phyloP scores from a whole-genome alignment of 2,113 vertebrate genomes.

The Pterocles burchelli region DNA sequence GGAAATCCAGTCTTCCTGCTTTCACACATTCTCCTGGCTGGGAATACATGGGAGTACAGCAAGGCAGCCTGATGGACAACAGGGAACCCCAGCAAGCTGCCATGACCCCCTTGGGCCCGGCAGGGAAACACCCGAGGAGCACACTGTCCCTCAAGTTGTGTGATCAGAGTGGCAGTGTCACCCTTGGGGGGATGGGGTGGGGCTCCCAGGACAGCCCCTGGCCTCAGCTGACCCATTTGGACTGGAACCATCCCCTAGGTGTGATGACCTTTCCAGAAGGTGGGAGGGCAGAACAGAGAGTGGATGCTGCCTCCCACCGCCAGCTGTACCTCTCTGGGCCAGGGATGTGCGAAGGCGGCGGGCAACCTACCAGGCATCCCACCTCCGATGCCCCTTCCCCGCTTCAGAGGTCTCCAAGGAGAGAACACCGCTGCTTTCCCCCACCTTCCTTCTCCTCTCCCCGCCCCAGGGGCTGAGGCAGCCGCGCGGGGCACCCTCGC shows the following conservation, averaged over 20 bases:
- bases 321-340: background rate
- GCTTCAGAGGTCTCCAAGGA: background rate
- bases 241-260: background rate
- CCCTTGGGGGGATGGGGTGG: background rate
- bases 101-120: background rate
- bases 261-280: background rate
- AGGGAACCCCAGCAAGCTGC: too few species aligned
- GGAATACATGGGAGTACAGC: background rate
- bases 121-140: background rate
- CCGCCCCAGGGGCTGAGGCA: background rate
- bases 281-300: background rate
- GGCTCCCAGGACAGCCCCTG: background rate
- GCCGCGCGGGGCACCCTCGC: background rate
- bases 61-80: fast-evolving
- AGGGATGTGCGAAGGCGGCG: background rate
- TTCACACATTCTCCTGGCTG: background rate
- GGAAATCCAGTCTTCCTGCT: background rate
- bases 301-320: background rate
- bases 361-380: fast-evolving
- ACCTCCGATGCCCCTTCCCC: fast-evolving
- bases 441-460: background rate
- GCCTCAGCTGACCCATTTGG: background rate
- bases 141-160: background rate
- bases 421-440: fast-evolving
- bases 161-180: fast-evolving